Percentiles rank a stretch among this genome's conserved stretches.
These are phyloP conservation scores for Orchesellides sinensis DNA, from an alignment of 2,888 invertebrate species.

Conservation along the genomic window DNA sequence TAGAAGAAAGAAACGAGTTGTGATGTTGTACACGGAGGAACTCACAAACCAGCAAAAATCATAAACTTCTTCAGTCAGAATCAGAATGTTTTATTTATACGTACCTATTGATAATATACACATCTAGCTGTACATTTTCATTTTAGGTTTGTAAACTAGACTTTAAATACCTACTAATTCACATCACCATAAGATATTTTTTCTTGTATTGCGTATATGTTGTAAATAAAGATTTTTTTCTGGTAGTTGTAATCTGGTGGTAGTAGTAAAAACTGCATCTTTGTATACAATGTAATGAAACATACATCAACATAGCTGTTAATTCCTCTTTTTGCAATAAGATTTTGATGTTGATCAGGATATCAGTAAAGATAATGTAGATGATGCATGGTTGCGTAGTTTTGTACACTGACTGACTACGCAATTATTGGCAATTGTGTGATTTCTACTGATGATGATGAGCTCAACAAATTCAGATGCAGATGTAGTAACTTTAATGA, in stretches of 20 bases:
- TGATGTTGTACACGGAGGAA: no score
- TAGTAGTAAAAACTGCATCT: no score
- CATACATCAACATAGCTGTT: constrained; percentile 25
- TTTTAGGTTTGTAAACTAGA: constrained; percentile 14
- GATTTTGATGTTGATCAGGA: background rate
- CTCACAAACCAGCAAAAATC: no score
- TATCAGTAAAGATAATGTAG: constrained; percentile 17
- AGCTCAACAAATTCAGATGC: no score
- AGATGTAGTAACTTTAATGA: no score
- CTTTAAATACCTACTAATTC: background rate
- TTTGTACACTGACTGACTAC: constrained; percentile 33
- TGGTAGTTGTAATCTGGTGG: no score
- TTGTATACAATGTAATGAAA: background rate
- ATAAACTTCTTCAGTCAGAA: background rate
- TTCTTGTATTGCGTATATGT: background rate
- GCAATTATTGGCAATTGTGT: constrained; percentile 47
- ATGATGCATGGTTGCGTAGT: constrained; percentile 37
- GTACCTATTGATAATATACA: background rate
- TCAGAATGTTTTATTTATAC: background rate
- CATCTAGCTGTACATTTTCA: constrained; percentile 21
- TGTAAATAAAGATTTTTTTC: constrained; percentile 5
- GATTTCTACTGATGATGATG: no score
- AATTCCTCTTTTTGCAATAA: constrained; percentile 23
- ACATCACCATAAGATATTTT: constrained; percentile 1
- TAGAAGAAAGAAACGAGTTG: background rate